phyloP scores from a whole-genome alignment of 2,888 invertebrate species.

The Campopleginae sp. region DNA sequence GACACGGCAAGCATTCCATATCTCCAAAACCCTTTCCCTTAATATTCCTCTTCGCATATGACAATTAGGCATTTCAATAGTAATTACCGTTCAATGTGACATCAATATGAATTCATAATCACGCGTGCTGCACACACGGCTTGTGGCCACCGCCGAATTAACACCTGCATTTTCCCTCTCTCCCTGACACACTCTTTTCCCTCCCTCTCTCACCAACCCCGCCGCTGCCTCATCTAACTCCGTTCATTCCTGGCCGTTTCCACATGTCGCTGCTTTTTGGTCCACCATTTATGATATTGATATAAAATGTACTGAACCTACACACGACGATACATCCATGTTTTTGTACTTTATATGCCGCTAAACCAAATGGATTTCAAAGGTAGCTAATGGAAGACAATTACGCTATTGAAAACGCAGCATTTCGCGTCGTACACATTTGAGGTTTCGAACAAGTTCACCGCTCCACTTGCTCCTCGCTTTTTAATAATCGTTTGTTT shows the following conservation, averaged over 20 bases:
- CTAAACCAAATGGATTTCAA: constrained; percentile 8
- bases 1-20: constrained; percentile 9
- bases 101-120: constrained; percentile 77
- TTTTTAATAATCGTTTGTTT: neutral
- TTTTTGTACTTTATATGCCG: constrained; percentile 8
- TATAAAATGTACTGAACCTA: neutral
- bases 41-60: constrained; percentile 70
- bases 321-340: neutral
- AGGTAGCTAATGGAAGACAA: constrained; percentile 9
- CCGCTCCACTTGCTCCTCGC: neutral
- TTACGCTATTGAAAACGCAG: constrained; percentile 20
- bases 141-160: constrained; percentile 69
- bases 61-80: constrained; percentile 78
- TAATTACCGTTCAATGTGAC: constrained; percentile 75
- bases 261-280: constrained; percentile 34
- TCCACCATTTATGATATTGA: neutral
- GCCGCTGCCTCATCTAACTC: constrained; percentile 12
- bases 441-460: neutral
- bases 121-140: constrained; percentile 53
- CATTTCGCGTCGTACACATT: neutral
- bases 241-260: constrained; percentile 31
- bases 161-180: constrained; percentile 45
- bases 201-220: constrained; percentile 2
- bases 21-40: constrained; percentile 25
- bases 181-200: constrained; percentile 19